Evolutionary conservation across 1,140 invertebrate genomes (phyloP).

Genomic region (Drusus annulatus): DNA sequence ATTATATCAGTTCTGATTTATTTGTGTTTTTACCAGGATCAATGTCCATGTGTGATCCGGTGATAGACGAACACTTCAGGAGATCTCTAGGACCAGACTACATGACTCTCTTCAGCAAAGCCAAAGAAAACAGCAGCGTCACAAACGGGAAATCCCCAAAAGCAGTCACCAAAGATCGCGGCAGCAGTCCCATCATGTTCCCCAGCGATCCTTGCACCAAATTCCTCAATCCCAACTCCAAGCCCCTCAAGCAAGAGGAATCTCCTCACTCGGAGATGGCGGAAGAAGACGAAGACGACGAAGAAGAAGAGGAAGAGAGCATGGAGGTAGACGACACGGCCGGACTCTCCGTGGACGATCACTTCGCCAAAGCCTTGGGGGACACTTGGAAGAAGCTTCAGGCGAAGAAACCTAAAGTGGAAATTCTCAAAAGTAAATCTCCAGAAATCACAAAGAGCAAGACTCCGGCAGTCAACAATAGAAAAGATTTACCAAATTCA

Average conservation of each 20-base stretch:
- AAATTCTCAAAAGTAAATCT: slow-evolving; percentile 43
- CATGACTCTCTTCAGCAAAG: slow-evolving; percentile 81
- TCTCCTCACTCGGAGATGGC: slow-evolving; percentile 61
- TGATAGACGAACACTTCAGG: slow-evolving; percentile 96
- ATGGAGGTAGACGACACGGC: slow-evolving; percentile 70
- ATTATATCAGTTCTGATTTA: no score
- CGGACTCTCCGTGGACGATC: slow-evolving; percentile 87
- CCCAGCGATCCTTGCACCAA: slow-evolving; percentile 57
- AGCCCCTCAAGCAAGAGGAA: slow-evolving; percentile 63
- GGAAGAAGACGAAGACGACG: slow-evolving; percentile 23
- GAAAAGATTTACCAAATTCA: slow-evolving; percentile 55
- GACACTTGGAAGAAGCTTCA: slow-evolving; percentile 93
- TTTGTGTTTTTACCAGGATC: slow-evolving; percentile 68
- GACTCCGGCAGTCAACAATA: slow-evolving; percentile 39
- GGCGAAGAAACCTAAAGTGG: slow-evolving; percentile 69
- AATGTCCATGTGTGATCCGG: slow-evolving; percentile 85
- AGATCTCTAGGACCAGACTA: slow-evolving; percentile 93
- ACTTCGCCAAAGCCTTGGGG: slow-evolving; percentile 95
- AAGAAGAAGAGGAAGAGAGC: slow-evolving; percentile 20
- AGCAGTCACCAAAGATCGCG: slow-evolving; percentile 65
- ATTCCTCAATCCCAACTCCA: slow-evolving; percentile 61
- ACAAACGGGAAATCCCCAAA: slow-evolving; percentile 60
- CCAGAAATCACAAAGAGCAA: slow-evolving; percentile 43
- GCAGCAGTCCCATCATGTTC: slow-evolving; percentile 69
- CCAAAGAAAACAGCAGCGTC: slow-evolving; percentile 65